phyloP scores from a whole-genome alignment of 2,888 invertebrate species.

The Camponotus fellah region DNA sequence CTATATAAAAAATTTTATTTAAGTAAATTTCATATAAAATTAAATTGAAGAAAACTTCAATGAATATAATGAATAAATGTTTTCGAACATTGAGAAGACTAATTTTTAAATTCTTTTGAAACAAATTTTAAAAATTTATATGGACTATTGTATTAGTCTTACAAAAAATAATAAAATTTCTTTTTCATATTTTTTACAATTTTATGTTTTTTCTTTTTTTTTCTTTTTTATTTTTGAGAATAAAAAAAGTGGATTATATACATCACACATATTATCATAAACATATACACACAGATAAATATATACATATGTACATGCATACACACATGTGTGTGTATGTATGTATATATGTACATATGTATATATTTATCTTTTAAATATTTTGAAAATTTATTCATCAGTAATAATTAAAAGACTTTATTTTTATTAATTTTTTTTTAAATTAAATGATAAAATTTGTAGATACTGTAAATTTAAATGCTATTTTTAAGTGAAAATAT shows the following conservation, averaged over 20 bases:
- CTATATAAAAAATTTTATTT: too few species aligned
- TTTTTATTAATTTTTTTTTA: neutral
- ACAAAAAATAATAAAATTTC: neutral
- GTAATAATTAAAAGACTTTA: neutral
- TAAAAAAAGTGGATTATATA: neutral
- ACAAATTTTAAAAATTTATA: neutral
- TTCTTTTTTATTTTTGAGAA: neutral
- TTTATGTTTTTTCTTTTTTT: too few species aligned
- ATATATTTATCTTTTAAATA: neutral
- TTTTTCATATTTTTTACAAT: neutral
- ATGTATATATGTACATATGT: neutral
- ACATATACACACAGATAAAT: neutral
- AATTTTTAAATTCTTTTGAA: neutral
- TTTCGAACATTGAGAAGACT: neutral
- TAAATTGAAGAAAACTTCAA: too few species aligned
- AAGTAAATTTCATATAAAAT: too few species aligned
- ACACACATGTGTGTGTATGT: too few species aligned
- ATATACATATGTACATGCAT: too few species aligned
- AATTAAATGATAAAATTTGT: neutral
- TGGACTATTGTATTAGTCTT: neutral
- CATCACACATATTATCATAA: neutral
- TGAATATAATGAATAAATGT: neutral
- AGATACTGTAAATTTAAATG: neutral
- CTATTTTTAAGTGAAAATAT: neutral
- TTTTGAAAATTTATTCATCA: neutral